Evolutionary conservation across 2,797 vertebrate genomes (phyloP).

Genomic region (Tokudaia tokunoshimensis): DNA sequence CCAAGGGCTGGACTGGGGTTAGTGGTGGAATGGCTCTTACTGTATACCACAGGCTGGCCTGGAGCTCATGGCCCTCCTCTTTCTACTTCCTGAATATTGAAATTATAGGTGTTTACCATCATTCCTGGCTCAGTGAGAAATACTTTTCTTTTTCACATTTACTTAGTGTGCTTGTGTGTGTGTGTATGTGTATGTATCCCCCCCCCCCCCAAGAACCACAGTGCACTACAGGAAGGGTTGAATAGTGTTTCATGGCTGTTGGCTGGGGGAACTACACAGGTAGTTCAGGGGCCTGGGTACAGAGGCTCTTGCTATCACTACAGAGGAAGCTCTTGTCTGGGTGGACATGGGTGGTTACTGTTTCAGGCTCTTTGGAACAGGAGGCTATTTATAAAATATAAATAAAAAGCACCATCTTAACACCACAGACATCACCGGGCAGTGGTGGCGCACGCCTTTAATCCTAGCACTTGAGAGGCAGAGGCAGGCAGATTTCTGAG

Average conservation of each 20-base stretch:
- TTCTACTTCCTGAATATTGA: background rate
- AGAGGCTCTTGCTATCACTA: background rate
- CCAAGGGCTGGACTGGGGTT: background rate
- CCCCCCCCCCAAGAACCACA: background rate
- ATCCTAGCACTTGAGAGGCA: no score
- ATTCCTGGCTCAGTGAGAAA: background rate
- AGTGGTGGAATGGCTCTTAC: background rate
- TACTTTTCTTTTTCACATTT: background rate
- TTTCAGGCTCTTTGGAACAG: background rate
- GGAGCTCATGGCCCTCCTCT: background rate
- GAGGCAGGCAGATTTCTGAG: no score
- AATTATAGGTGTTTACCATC: background rate
- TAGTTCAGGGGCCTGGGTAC: background rate
- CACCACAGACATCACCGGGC: background rate
- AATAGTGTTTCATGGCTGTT: background rate
- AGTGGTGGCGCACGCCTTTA: no score
- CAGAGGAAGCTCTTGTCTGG: background rate
- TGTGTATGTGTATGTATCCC: fast-evolving
- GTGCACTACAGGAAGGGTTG: background rate
- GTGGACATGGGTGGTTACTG: background rate
- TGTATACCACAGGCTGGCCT: background rate
- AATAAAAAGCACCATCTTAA: background rate
- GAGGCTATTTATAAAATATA: background rate
- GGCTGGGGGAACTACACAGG: background rate
- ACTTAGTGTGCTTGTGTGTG: background rate